phyloP scores from a whole-genome alignment of 2,888 invertebrate genomes.

The Ectemnius continuus region DNA sequence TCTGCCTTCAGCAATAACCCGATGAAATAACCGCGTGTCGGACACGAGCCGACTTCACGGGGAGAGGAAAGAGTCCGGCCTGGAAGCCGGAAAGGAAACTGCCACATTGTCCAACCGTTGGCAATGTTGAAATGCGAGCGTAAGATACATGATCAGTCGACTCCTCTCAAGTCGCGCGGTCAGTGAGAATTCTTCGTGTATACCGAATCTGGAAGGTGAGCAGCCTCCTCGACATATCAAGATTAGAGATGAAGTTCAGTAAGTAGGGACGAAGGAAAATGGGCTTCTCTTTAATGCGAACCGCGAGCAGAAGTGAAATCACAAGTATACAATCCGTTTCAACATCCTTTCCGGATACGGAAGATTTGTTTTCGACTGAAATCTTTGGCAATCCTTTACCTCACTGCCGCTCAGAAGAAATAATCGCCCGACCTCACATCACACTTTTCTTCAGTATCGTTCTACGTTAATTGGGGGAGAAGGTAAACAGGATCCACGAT shows the following conservation, averaged over 20 bases:
- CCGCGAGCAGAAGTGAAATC: no score
- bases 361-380: not conserved
- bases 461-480: no score
- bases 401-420: conserved; percentile 28
- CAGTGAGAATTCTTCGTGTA: conserved; percentile 60
- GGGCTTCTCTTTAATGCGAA: no score
- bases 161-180: conserved; percentile 78
- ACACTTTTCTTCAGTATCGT: no score
- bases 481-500: no score
- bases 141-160: conserved; percentile 78
- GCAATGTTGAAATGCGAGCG: conserved; percentile 83
- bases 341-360: not conserved
- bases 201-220: no score
- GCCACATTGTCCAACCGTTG: conserved; percentile 84
- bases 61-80: conserved; percentile 55
- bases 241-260: not conserved
- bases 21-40: conserved; percentile 49
- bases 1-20: conserved; percentile 71
- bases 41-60: conserved; percentile 33
- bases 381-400: conserved; percentile 13
- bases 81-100: conserved; percentile 70
- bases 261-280: no score
- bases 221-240: conserved; percentile 28
- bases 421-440: no score
- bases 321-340: no score